These are phyloP conservation scores for Heliocidaris tuberculata DNA, from an alignment of 35 echinoderm and acorn worm genomes.

Conservation along the genomic window DNA sequence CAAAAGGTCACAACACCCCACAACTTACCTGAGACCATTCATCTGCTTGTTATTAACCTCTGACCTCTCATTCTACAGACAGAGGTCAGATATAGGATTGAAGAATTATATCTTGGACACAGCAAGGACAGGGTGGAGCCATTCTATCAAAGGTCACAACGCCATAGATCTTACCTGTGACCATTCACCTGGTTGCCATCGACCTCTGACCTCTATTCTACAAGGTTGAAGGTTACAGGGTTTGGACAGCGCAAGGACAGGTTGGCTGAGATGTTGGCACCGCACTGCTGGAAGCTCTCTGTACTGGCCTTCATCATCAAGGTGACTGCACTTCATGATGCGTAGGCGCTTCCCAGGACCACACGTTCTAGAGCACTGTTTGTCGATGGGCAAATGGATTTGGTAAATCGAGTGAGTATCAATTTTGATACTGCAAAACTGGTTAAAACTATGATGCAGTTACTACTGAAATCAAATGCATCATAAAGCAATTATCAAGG, in stretches of 20 bases:
- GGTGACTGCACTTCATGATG: conserved; percentile 83
- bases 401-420: background rate
- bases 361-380: conserved; percentile 90
- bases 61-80: conserved; percentile 43
- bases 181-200: conserved; percentile 75
- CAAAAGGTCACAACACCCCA: too few relatives aligned
- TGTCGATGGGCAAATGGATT: background rate
- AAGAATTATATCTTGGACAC: conserved; percentile 50
- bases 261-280: conserved; percentile 62
- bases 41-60: conserved; percentile 58
- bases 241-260: conserved; percentile 66
- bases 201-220: conserved; percentile 49
- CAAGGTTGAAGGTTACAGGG: conserved; percentile 73
- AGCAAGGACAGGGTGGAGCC: background rate
- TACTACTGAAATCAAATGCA: background rate
- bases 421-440: background rate
- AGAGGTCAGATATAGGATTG: conserved; percentile 44
- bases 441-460: too few relatives aligned
- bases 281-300: conserved; percentile 68
- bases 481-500: background rate
- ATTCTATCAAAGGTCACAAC: background rate
- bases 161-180: conserved; percentile 59
- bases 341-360: conserved; percentile 72
- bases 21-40: conserved; percentile 72
- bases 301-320: conserved; percentile 90